Percentiles rank a stretch among this genome's conserved stretches.
Conservation (phyloP, 2,888 invertebrate species). For the Blastobasis lacticolella region DNA sequence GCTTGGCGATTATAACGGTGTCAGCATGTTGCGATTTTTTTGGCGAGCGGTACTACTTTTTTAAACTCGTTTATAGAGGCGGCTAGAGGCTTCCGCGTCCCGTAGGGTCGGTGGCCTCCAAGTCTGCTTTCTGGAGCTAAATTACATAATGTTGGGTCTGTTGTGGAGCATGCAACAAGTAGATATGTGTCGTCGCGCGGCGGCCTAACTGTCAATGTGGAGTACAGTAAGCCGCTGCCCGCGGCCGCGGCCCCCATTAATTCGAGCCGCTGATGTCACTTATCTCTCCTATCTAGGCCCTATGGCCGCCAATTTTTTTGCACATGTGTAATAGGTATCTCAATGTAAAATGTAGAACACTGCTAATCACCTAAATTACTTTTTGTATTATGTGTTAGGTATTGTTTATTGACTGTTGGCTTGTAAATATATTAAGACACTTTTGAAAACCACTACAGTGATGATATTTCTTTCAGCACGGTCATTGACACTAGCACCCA, state of each 20-base stretch:
- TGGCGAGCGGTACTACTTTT: constrained; percentile 75
- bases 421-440: no score
- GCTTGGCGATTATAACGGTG: constrained; percentile 75
- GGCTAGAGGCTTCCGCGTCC: constrained; percentile 74
- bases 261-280: constrained; percentile 74
- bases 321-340: constrained; percentile 45
- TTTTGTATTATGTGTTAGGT: no score
- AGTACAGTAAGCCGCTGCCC: constrained; percentile 72
- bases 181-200: constrained; percentile 65
- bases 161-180: constrained; percentile 73
- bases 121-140: constrained; percentile 67
- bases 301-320: constrained; percentile 71
- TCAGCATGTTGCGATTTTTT: constrained; percentile 76
- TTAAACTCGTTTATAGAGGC: constrained; percentile 74
- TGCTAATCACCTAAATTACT: constrained; percentile 39
- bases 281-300: constrained; percentile 74
- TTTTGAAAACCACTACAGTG: no score
- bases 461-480: constrained; percentile 53
- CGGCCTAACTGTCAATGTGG: constrained; percentile 72
- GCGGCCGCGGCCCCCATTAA: constrained; percentile 64
- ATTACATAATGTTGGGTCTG: constrained; percentile 73
- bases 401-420: no score
- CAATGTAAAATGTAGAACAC: constrained; percentile 59
- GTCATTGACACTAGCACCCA: constrained; percentile 74
- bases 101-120: constrained; percentile 72